Evolutionary conservation across 1,140 invertebrate species (phyloP).

Genomic region (Meteorus sp.): DNA sequence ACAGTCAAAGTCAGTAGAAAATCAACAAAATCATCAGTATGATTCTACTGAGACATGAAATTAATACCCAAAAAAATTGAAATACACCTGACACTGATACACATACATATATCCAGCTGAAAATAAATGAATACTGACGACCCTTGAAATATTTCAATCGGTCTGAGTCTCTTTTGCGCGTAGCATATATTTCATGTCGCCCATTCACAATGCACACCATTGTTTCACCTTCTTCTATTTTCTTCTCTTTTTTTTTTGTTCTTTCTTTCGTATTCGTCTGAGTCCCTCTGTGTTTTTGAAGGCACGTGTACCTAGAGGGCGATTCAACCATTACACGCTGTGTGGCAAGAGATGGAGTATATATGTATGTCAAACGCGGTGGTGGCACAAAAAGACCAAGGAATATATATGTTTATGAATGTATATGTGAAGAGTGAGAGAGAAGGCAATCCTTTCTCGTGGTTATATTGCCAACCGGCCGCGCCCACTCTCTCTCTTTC

Average conservation of each 20-base stretch:
- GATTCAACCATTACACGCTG: not conserved
- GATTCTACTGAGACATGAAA: too few relatives aligned
- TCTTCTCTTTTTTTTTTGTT: too few relatives aligned
- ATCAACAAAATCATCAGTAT: too few relatives aligned
- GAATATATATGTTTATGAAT: too few relatives aligned
- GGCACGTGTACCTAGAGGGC: conserved; percentile 11
- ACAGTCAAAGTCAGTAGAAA: too few relatives aligned
- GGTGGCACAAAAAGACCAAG: conserved; percentile 6
- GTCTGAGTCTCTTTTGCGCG: conserved; percentile 41
- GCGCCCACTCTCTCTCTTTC: conserved; percentile 23
- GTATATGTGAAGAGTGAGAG: too few relatives aligned
- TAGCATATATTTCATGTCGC: conserved; percentile 35
- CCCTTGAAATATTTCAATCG: conserved; percentile 43
- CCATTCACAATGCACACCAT: conserved; percentile 40
- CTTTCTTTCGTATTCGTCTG: too few relatives aligned
- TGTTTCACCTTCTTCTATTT: conserved; percentile 38
- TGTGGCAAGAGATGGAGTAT: conserved; percentile 13
- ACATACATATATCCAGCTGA: conserved; percentile 2
- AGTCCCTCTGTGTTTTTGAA: conserved; percentile 1
- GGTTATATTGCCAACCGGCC: conserved; percentile 17
- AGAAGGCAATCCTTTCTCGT: conserved; percentile 28
- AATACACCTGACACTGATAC: conserved; percentile 1
- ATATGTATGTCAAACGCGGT: not conserved
- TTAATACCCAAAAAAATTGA: conserved; percentile 3
- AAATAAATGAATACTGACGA: conserved; percentile 25